phyloP scores from a whole-genome alignment of 1,140 invertebrate genomes.

The Paralvinella palmiformis region DNA sequence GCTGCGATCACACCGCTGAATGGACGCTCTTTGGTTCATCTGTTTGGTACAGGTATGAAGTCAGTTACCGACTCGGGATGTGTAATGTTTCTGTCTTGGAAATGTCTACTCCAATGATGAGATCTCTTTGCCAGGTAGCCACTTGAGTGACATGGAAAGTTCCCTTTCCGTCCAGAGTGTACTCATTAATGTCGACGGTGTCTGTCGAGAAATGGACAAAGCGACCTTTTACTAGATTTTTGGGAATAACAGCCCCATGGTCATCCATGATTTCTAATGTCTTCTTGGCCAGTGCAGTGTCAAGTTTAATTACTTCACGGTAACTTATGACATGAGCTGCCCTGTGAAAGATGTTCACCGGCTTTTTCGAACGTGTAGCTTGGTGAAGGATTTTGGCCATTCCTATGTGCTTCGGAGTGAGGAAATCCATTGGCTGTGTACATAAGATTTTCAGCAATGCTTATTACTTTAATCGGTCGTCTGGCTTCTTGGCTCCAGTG shows the following conservation, averaged over 20 bases:
- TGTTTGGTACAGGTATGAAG: too few species aligned
- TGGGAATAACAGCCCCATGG: not conserved
- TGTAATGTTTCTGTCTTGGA: too few species aligned
- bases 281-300: not conserved
- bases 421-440: not conserved
- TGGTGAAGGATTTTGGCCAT: not conserved
- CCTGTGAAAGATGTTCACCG: not conserved
- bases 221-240: not conserved
- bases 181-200: too few species aligned
- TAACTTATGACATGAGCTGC: too few species aligned
- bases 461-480: not conserved
- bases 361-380: not conserved
- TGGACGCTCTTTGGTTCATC: too few species aligned
- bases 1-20: too few species aligned
- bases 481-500: too few species aligned
- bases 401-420: too few species aligned
- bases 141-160: not conserved
- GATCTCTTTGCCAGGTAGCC: not conserved
- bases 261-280: not conserved
- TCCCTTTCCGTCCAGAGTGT: too few species aligned
- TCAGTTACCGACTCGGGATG: too few species aligned
- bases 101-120: too few species aligned
- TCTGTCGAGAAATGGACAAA: too few species aligned
- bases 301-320: not conserved
- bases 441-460: not conserved